Base-by-base conservation (phyloP, 2,797 vertebrate species). In the Crenuchus spilurus region DNA sequence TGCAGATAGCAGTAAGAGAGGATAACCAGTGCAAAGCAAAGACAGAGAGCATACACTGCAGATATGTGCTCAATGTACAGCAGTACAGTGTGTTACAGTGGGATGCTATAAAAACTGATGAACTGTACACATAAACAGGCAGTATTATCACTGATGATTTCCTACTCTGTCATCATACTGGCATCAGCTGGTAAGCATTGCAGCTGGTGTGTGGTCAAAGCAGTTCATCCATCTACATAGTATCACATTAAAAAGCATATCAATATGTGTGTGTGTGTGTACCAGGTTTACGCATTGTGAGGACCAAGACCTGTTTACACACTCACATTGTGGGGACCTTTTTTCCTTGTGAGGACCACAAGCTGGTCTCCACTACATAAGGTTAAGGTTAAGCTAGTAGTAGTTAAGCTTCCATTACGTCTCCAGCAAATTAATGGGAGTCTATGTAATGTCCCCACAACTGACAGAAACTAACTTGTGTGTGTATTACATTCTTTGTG, bases 201-300 rank as follows among this genome's bases (percentile, higher is more conserved):
- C 37, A 14, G 4, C 41, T 63, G 22, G 22, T 63, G 37, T 42
- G 61, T 63, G 61, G 61, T 18, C 61, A 44, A 14, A 44, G 11
- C 22, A 41, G 13, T 28, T 44, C 26, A 44, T 63, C 44, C 61
- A 46, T 48, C 42, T 46, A 22, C 37, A 48, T 48, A 11, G 8
- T 33, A 28, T 42, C 62, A 64, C 62, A 46, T 46, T 28, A 64
- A 44, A 64, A 16, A 16, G n/a, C 6, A 13, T 62, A 11, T 60
- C 35, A 22, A 3, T 26, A 2, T 37, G n/a, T 30, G 39, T n/a
- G 24, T 1, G 6, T 44, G 28, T 41, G 10, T 6, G 33, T n/a
- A n/a, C n/a, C n/a, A n/a, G n/a, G n/a, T n/a, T n/a, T n/a, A n/a
- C n/a, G n/a, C n/a, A n/a, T n/a, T n/a, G n/a, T n/a, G n/a, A n/a